Conservation (phyloP, 2,888 invertebrate species). For the Amphipoea oculea region DNA sequence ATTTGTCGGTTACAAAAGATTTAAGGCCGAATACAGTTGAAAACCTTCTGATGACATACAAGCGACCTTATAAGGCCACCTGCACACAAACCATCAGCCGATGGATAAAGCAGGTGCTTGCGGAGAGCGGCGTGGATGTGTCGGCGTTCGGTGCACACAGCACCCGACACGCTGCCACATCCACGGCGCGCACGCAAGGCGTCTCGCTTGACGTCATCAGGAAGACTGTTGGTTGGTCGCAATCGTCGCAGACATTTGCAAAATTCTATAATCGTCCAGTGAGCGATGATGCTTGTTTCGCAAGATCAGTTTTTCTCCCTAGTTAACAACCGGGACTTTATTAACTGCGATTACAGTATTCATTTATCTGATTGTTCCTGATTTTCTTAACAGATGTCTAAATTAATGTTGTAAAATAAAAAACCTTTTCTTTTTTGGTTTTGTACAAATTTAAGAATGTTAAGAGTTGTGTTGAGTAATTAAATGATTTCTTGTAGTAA, state of each 20-base stretch:
- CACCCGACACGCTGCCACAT: constrained; percentile 5
- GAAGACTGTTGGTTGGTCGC: constrained; percentile 4
- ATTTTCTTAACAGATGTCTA: background rate
- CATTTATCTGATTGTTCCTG: background rate
- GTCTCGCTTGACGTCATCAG: constrained; percentile 4
- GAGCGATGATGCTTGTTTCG: background rate
- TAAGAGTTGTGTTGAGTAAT: too few relatives aligned
- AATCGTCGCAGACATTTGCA: background rate
- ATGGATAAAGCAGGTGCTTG: background rate
- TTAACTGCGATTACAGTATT: background rate
- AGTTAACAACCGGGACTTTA: background rate
- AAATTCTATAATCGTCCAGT: background rate
- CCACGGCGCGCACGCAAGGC: background rate
- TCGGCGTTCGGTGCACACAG: background rate
- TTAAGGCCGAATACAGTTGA: background rate
- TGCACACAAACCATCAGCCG: constrained; percentile 1
- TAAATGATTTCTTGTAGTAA: too few relatives aligned
- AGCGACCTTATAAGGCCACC: background rate
- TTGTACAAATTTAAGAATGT: too few relatives aligned
- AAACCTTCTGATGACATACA: background rate
- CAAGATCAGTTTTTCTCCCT: background rate
- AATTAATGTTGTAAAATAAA: too few relatives aligned
- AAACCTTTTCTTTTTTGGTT: too few relatives aligned
- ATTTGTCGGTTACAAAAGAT: constrained; percentile 1
- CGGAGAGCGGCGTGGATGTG: background rate